Conservation (phyloP, 37 sponge, comb jelly and placozoan species). For the Ephydatia muelleri region DNA sequence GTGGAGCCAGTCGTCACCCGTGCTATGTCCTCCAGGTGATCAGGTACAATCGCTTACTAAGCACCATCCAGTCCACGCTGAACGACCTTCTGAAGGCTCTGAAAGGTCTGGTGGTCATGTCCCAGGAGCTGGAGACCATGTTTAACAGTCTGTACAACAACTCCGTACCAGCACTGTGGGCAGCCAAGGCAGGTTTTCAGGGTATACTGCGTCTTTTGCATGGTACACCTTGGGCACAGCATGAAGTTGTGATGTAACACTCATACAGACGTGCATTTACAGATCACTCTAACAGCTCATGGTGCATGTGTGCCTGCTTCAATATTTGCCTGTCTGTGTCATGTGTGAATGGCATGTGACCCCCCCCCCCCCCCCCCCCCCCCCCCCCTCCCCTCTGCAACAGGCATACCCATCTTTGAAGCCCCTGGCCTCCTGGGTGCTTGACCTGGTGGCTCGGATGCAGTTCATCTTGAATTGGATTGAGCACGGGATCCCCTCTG, state of each 20-base stretch:
- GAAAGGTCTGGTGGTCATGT: slow-evolving; percentile 96
- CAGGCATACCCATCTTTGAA: slow-evolving; percentile 97
- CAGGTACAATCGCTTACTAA: slow-evolving; percentile 87
- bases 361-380: no score
- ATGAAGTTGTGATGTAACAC: background rate
- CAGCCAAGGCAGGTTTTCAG: slow-evolving; percentile 64
- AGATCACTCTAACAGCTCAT: no score
- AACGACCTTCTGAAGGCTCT: slow-evolving; percentile 88
- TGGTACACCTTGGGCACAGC: background rate
- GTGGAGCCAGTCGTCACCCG: no score
- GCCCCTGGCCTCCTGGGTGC: slow-evolving; percentile 94
- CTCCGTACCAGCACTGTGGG: slow-evolving; percentile 89
- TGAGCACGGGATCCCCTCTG: slow-evolving; percentile 73
- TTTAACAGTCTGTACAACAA: slow-evolving; percentile 90
- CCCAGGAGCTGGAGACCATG: slow-evolving; percentile 92
- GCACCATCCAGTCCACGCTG: slow-evolving; percentile 69
- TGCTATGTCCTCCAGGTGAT: slow-evolving; percentile 64
- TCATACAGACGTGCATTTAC: no score
- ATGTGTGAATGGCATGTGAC: no score
- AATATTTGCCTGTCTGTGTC: background rate
- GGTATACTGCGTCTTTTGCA: no score
- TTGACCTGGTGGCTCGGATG: slow-evolving; percentile 82
- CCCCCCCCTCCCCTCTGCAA: background rate
- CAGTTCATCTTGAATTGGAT: slow-evolving; percentile 91
- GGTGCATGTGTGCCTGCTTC: background rate